Conservation (phyloP, 2,113 vertebrate genomes). For the Coryphaenoides rupestris region DNA sequence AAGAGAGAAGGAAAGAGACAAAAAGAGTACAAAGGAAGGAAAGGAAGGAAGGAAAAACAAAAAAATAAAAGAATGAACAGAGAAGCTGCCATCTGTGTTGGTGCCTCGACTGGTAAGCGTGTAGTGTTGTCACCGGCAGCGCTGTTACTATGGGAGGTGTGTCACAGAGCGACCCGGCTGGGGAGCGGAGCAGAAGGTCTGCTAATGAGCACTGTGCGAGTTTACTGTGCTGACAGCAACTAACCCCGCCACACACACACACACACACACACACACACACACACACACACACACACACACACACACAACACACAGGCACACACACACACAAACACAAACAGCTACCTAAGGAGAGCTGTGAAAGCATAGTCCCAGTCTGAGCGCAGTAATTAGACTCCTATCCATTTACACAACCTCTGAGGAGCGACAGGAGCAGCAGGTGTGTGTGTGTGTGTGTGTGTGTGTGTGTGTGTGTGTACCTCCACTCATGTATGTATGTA, state of each 20-base stretch:
- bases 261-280: conserved; percentile 9
- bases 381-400: conserved; percentile 79
- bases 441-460: conserved; percentile 54
- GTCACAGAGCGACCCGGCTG: conserved; percentile 26
- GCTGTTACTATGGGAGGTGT: conserved; percentile 27
- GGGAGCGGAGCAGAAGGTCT: conserved; percentile 49
- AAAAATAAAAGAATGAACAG: too few relatives aligned
- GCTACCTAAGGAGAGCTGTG: conserved; percentile 35
- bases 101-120: too few relatives aligned
- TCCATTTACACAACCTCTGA: conserved; percentile 79
- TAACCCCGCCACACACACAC: conserved; percentile 36
- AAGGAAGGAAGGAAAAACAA: too few relatives aligned
- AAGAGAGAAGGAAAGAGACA: too few relatives aligned
- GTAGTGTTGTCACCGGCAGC: neutral
- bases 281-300: conserved; percentile 13
- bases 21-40: too few relatives aligned
- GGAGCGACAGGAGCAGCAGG: conserved; percentile 66
- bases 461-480: conserved; percentile 26
- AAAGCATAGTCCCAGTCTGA: conserved; percentile 57
- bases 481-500: conserved; percentile 30
- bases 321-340: conserved; percentile 5
- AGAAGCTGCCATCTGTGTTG: too few relatives aligned
- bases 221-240: conserved; percentile 44
- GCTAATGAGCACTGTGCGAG: conserved; percentile 63
- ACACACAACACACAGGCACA: conserved; percentile 11